phyloP scores from a whole-genome alignment of 1,140 invertebrate genomes.

The Cherax destructor region DNA sequence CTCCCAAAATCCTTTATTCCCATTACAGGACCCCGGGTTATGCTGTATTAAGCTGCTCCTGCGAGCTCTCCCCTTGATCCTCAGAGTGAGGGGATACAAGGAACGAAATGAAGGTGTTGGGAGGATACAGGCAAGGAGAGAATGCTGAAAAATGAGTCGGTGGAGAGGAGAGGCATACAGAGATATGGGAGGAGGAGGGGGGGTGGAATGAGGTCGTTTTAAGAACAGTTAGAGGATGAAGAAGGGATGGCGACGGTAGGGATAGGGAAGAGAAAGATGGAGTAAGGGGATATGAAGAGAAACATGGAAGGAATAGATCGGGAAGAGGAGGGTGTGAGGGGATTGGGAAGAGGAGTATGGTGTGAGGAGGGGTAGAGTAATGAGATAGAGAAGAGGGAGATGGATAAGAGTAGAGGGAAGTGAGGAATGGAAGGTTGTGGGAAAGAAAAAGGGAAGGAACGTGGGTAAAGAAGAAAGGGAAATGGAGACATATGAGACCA shows the following conservation, averaged over 20 bases:
- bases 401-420: too few relatives aligned
- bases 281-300: too few relatives aligned
- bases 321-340: background rate
- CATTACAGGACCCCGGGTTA: slow-evolving; percentile 1
- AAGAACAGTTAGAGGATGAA: too few relatives aligned
- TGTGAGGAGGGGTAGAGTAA: too few relatives aligned
- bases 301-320: too few relatives aligned
- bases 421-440: too few relatives aligned
- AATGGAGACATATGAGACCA: too few relatives aligned
- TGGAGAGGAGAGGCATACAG: slow-evolving; percentile 10
- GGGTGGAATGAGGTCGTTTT: too few relatives aligned
- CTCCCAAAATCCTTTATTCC: slow-evolving; percentile 11
- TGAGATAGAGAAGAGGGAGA: too few relatives aligned
- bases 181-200: background rate
- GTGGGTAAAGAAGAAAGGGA: too few relatives aligned
- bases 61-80: background rate
- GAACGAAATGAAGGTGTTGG: background rate
- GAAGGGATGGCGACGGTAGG: background rate
- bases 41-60: background rate
- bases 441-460: too few relatives aligned
- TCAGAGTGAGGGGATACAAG: background rate
- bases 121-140: background rate
- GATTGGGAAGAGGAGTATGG: background rate
- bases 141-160: background rate
- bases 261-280: background rate